Conservation (phyloP, 2,113 vertebrate species). For the Anser brachyrhynchus region DNA sequence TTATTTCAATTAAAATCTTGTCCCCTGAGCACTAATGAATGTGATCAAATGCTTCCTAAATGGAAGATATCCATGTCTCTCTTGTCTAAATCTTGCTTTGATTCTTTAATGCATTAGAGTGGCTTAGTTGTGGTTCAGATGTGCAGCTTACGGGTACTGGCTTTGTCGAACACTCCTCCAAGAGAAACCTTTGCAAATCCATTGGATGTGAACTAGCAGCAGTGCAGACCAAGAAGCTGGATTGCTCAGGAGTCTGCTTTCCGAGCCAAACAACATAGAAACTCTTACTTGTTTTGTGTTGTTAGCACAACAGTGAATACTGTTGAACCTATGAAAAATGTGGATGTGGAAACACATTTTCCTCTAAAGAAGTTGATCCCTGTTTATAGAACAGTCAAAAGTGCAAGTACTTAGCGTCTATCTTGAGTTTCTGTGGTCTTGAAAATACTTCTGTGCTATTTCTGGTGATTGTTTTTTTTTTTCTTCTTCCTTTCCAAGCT, state of each 20-base stretch:
- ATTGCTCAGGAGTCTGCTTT: background rate
- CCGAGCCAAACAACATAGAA: slow-evolving; percentile 45
- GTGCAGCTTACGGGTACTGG: background rate
- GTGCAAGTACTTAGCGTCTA: background rate
- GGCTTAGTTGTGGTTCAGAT: background rate
- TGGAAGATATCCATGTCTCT: background rate
- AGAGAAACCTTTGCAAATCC: background rate
- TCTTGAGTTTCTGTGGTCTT: background rate
- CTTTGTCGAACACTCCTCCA: background rate
- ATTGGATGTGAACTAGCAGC: background rate
- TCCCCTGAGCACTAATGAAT: background rate
- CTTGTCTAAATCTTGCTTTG: background rate
- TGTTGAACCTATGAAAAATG: background rate
- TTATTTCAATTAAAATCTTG: background rate
- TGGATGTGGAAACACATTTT: background rate
- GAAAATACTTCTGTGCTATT: slow-evolving; percentile 1
- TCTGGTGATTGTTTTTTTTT: background rate
- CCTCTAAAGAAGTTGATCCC: background rate
- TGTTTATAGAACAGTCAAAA: background rate
- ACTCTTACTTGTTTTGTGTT: slow-evolving; percentile 19
- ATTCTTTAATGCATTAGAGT: background rate
- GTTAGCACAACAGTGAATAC: slow-evolving; percentile 43
- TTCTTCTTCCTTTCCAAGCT: slow-evolving; percentile 9
- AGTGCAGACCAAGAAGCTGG: background rate
- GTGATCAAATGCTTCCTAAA: background rate